A percentile compares a stretch with the other conserved stretches of the same genome.
These are phyloP conservation scores for Dendrocincla fuliginosa DNA, from an alignment of 2,797 vertebrate species.

Conservation along the genomic window DNA sequence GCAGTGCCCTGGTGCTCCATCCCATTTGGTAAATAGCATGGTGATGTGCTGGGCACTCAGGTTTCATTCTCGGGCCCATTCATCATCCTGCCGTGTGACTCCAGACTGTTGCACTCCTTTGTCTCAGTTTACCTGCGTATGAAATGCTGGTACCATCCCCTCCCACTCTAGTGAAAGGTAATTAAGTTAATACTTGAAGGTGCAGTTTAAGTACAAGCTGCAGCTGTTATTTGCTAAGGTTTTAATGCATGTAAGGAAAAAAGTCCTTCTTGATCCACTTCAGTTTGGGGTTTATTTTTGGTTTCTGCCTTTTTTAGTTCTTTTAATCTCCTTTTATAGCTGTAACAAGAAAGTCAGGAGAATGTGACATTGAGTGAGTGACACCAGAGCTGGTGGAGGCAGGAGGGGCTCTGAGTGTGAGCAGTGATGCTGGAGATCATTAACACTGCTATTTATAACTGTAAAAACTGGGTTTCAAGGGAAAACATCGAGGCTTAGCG, in stretches of 20 bases:
- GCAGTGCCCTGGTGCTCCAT: not conserved
- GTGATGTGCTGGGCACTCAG: conserved; percentile 36
- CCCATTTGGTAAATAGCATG: conserved; percentile 32
- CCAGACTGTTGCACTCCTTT: conserved; percentile 17
- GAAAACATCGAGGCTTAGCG: conserved; percentile 29
- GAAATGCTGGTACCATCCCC: not conserved
- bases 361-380: conserved; percentile 53
- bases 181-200: conserved; percentile 13
- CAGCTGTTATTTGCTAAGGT: not conserved
- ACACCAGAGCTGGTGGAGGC: not conserved
- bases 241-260: not conserved
- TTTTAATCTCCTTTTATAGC: not conserved
- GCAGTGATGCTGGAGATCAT: conserved; percentile 31
- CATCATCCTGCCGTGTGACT: conserved; percentile 35
- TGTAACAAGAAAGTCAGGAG: not conserved
- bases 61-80: not conserved
- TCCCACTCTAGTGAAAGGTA: not conserved
- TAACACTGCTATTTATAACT: conserved; percentile 55
- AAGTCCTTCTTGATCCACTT: not conserved
- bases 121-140: conserved; percentile 42
- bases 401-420: not conserved
- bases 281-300: not conserved
- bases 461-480: conserved; percentile 43
- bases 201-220: not conserved
- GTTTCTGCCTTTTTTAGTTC: not conserved